Percentiles rank a stretch among this genome's conserved stretches.
These are phyloP conservation scores for Alsophila aescularia DNA, from an alignment of 2,888 invertebrate species.

Conservation along the genomic window DNA sequence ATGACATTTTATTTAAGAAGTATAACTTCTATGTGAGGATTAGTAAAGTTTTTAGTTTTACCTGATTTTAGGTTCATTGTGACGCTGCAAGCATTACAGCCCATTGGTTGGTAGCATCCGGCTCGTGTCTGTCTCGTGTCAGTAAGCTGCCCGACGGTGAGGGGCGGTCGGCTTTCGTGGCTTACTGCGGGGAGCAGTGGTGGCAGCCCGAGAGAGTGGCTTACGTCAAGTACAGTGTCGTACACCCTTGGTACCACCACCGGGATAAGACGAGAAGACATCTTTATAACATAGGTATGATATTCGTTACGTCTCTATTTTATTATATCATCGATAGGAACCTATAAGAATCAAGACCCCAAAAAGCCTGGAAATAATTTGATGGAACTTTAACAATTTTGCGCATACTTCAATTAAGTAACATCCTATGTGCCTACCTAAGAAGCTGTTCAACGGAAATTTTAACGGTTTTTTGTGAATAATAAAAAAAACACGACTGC, in stretches of 20 bases:
- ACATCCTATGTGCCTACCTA: too few species aligned
- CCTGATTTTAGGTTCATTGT: conserved; percentile 62
- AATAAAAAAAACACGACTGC: too few species aligned
- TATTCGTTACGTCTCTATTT: too few species aligned
- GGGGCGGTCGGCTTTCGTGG: conserved; percentile 64
- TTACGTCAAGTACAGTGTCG: conserved; percentile 66
- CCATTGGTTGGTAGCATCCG: conserved; percentile 71
- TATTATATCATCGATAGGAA: too few species aligned
- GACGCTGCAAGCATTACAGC: conserved; percentile 70
- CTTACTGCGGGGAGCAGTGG: conserved; percentile 68
- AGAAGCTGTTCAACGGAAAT: too few species aligned
- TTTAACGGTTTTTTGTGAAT: too few species aligned
- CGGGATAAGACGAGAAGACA: conserved; percentile 51
- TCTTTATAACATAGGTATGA: conserved; percentile 66
- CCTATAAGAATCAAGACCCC: too few species aligned
- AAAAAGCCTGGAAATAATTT: too few species aligned
- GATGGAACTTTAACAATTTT: too few species aligned
- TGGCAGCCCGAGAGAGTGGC: conserved; percentile 61
- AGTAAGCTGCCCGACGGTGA: conserved; percentile 47
- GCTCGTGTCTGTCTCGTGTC: conserved; percentile 66
- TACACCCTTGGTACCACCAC: conserved; percentile 64
- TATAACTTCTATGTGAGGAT: neutral
- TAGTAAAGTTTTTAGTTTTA: neutral
- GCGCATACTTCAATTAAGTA: too few species aligned
- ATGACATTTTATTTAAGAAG: neutral